A percentile compares a stretch with the other conserved stretches of the same genome.
Evolutionary conservation across 1,140 invertebrate species (phyloP).

Genomic region (Eulimnadia texana): DNA sequence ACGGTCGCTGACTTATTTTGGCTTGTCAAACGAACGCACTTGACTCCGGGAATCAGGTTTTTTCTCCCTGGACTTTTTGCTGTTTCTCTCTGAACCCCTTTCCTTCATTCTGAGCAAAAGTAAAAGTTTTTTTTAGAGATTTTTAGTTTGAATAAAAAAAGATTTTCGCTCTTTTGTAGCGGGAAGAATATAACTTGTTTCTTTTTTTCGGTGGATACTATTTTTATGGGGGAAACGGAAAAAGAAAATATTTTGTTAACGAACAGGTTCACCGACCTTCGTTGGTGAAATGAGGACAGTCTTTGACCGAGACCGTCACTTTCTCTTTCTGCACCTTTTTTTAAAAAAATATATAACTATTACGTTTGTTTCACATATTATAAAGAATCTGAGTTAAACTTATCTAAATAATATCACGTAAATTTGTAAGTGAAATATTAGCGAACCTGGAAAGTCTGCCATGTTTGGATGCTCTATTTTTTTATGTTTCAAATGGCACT

Average conservation of each 20-base stretch:
- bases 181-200: too few species aligned
- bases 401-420: too few species aligned
- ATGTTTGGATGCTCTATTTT: too few species aligned
- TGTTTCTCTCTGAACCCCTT: neutral
- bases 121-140: too few species aligned
- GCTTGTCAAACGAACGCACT: neutral
- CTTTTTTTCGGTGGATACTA: neutral
- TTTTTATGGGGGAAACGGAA: neutral
- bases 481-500: too few species aligned
- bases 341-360: too few species aligned
- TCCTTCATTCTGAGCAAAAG: neutral
- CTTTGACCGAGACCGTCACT: neutral
- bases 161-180: too few species aligned
- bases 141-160: too few species aligned
- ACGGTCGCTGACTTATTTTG: constrained; percentile 11
- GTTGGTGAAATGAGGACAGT: neutral
- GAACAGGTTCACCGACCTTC: neutral
- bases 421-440: too few species aligned
- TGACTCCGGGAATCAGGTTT: neutral
- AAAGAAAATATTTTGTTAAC: neutral
- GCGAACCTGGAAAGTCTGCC: too few species aligned
- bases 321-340: neutral
- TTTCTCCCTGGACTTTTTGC: neutral
- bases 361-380: too few species aligned
- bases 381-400: too few species aligned